Percentiles rank a stretch among this genome's conserved stretches.
Conservation (phyloP, 2,888 invertebrate species). For the Ichneumoninae sp. region DNA sequence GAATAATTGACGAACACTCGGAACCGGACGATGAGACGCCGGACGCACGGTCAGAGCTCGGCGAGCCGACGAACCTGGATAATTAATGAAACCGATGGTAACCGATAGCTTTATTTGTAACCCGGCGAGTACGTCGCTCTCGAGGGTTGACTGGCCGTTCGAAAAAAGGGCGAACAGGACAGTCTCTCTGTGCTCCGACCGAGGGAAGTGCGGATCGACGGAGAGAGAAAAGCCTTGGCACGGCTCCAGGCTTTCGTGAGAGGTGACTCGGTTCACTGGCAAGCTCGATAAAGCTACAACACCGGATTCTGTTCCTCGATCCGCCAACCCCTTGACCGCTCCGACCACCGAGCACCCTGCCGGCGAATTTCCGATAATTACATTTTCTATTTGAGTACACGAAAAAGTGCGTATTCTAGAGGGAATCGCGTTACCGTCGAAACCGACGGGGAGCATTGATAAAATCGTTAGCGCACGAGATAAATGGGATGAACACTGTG, state of each 20-base stretch:
- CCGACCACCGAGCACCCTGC: conserved; percentile 18
- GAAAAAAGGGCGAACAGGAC: conserved; percentile 59
- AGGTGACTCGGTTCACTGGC: conserved; percentile 51
- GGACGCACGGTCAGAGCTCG: background rate
- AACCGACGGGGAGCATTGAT: conserved; percentile 11
- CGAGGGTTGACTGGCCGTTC: conserved; percentile 8
- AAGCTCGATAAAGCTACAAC: conserved; percentile 68
- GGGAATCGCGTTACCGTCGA: conserved; percentile 27
- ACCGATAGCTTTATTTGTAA: conserved; percentile 61
- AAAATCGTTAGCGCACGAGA: conserved; percentile 24
- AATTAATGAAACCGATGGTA: conserved; percentile 67
- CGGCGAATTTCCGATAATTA: conserved; percentile 67
- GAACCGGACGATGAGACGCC: background rate
- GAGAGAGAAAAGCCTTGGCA: conserved; percentile 55
- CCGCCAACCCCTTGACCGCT: conserved; percentile 15
- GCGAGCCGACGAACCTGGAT: conserved; percentile 54
- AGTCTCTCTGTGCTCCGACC: conserved; percentile 36
- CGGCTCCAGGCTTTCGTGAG: conserved; percentile 62
- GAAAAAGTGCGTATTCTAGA: conserved; percentile 18
- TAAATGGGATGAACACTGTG: background rate
- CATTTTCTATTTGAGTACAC: conserved; percentile 57
- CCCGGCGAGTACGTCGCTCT: conserved; percentile 18
- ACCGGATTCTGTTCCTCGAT: conserved; percentile 16
- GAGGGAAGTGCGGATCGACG: background rate
- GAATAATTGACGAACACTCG: conserved; percentile 16